Evolutionary conservation across 1,140 invertebrate genomes (phyloP), one percentile per base, ranked within the genome.

Genomic region (Temnothorax curvispinosus): DNA sequence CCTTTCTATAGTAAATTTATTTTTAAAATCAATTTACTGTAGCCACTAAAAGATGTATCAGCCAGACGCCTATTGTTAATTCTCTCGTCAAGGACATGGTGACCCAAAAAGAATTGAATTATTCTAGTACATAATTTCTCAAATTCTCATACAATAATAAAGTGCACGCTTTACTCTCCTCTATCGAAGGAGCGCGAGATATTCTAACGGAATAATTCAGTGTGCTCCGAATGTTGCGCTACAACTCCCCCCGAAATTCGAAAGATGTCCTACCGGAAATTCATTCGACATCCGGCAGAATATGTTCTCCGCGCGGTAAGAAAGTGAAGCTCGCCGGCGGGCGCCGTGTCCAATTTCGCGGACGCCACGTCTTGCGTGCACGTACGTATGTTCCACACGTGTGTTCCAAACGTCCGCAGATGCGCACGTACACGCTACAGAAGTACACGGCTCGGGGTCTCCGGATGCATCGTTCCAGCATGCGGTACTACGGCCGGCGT

Each of bases 401-500:
- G 35, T 47, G 65, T 11, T 21, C 3, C 44, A 65, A 32, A 64
- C 77, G 35, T 6, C 7, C 7, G 44, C 21, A 71, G 41, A 86
- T 50, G 62, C 52, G 62, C 69, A 64, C 52, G 52, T 60, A 75
- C 62, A 58, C 38, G 41, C 47, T 35, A 52, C 60, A 64, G 32
- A 86, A 41, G 62, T 13, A 13, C 44, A 21, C 27, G 41, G 18
- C 74, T 41, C 44, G 62, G 77, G 18, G n/a, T 71, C 77, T 81
- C 35, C 77, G 87, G 75, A 85, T 64, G 58, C 75, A 78, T 44
- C 74, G 72, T 78, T 78, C 82, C 74, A 78, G 82, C 74, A 85
- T 85, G 58, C 82, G 65, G 74, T 72, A 77, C 38, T 35, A 74
- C 35, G 64, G 27, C 27, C 56, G 38, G 75, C 27, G 41, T 64